These are phyloP conservation scores for Laticauda laticaudata DNA, from an alignment of 2,113 vertebrate species.

Conservation along the genomic window DNA sequence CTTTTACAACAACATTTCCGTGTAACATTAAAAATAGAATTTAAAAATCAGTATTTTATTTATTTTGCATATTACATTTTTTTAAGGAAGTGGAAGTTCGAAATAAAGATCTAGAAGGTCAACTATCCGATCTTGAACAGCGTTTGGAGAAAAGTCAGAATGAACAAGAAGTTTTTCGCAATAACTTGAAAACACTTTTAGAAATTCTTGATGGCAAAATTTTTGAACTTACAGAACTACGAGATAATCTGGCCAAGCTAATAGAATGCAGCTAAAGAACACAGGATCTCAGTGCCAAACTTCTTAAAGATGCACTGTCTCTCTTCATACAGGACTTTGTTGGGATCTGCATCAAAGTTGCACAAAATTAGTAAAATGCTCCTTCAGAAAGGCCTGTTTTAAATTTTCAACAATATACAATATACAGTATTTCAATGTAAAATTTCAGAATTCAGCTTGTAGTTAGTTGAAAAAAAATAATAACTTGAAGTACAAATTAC, in stretches of 20 bases:
- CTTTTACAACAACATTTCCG: background rate
- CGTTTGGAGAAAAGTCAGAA: slow-evolving; percentile 95
- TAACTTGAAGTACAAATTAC: slow-evolving; percentile 82
- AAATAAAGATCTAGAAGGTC: slow-evolving; percentile 92
- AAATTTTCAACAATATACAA: slow-evolving; percentile 69
- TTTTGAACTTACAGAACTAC: slow-evolving; percentile 97
- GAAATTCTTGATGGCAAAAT: slow-evolving; percentile 98
- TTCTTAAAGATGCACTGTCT: slow-evolving; percentile 75
- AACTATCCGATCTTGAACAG: slow-evolving; percentile 90
- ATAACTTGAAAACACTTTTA: slow-evolving; percentile 97
- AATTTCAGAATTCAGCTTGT: slow-evolving; percentile 73
- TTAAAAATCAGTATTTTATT: slow-evolving; percentile 16
- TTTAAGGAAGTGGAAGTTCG: slow-evolving; percentile 91
- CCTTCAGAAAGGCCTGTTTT: slow-evolving; percentile 72
- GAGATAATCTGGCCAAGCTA: slow-evolving; percentile 94
- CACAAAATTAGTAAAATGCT: slow-evolving; percentile 72
- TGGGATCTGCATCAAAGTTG: slow-evolving; percentile 49
- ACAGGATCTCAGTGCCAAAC: slow-evolving; percentile 70
- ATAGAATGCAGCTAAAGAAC: slow-evolving; percentile 93
- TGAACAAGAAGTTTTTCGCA: slow-evolving; percentile 95
- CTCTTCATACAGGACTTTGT: slow-evolving; percentile 57
- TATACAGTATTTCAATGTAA: slow-evolving; percentile 65
- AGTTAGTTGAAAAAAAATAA: slow-evolving; percentile 64
- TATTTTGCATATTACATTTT: slow-evolving; percentile 52
- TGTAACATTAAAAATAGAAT: background rate